phyloP scores from a whole-genome alignment of 2,113 vertebrate genomes.

The Crotalus horridus region DNA sequence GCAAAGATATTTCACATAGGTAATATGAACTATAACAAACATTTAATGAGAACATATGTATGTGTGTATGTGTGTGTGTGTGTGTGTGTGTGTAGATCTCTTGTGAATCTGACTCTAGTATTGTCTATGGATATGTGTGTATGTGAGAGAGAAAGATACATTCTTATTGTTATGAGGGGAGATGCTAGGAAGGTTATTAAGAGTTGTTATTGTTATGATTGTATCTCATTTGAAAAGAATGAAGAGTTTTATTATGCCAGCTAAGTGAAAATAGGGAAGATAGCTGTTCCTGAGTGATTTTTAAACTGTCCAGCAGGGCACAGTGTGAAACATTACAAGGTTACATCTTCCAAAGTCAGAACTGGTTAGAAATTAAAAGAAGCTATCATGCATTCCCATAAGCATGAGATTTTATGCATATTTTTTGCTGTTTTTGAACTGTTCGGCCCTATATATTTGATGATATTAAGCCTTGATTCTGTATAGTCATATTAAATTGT shows the following conservation, averaged over 20 bases:
- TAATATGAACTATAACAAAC: not conserved
- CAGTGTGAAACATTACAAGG: slow-evolving; percentile 20
- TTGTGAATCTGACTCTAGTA: too few species aligned
- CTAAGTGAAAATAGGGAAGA: not conserved
- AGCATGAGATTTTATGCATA: not conserved
- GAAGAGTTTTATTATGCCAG: not conserved
- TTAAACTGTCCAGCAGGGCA: not conserved
- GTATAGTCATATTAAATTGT: not conserved
- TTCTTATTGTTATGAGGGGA: too few species aligned
- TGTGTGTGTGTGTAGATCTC: too few species aligned
- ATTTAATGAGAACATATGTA: not conserved
- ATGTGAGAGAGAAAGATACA: too few species aligned
- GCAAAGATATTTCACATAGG: not conserved
- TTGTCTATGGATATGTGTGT: too few species aligned
- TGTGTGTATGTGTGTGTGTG: too few species aligned
- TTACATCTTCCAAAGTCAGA: not conserved
- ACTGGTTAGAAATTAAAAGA: slow-evolving; percentile 3
- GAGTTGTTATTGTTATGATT: not conserved
- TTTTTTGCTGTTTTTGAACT: not conserved
- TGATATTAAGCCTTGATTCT: not conserved
- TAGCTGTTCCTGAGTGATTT: not conserved
- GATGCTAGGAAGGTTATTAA: not conserved
- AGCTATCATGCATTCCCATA: not conserved
- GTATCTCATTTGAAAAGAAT: not conserved
- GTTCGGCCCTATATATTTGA: not conserved